These are phyloP conservation scores for Gnatocerus cornutus DNA, from an alignment of 2,888 invertebrate species.

Conservation along the genomic window DNA sequence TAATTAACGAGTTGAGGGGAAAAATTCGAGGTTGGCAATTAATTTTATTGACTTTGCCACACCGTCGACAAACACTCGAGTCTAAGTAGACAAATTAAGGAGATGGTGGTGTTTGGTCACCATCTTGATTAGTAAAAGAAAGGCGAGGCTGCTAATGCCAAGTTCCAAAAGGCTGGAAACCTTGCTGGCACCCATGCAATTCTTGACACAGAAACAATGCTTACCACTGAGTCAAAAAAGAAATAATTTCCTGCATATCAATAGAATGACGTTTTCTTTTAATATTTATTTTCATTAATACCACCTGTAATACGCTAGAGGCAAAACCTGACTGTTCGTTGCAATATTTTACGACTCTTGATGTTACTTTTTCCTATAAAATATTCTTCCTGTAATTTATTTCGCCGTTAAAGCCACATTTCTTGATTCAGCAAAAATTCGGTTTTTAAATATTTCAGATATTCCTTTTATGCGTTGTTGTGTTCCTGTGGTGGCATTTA, in stretches of 20 bases:
- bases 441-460: background rate
- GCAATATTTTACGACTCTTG: no score
- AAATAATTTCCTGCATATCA: no score
- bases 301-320: no score
- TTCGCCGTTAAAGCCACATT: no score
- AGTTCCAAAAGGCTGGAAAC: background rate
- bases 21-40: conserved; percentile 40
- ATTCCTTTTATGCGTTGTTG: background rate
- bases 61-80: conserved; percentile 28
- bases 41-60: conserved; percentile 46
- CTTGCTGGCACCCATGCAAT: no score
- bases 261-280: no score
- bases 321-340: no score
- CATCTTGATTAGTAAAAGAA: conserved; percentile 13
- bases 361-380: no score
- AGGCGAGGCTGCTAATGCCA: background rate
- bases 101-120: conserved; percentile 24
- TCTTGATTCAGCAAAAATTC: background rate
- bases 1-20: conserved; percentile 35
- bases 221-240: no score
- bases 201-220: no score
- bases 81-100: conserved; percentile 28
- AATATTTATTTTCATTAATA: no score
- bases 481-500: background rate
- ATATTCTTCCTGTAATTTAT: no score